A percentile compares a stretch with the other conserved stretches of the same genome.
Evolutionary conservation across 2,113 vertebrate species (phyloP).

Genomic region (Chionis minor): DNA sequence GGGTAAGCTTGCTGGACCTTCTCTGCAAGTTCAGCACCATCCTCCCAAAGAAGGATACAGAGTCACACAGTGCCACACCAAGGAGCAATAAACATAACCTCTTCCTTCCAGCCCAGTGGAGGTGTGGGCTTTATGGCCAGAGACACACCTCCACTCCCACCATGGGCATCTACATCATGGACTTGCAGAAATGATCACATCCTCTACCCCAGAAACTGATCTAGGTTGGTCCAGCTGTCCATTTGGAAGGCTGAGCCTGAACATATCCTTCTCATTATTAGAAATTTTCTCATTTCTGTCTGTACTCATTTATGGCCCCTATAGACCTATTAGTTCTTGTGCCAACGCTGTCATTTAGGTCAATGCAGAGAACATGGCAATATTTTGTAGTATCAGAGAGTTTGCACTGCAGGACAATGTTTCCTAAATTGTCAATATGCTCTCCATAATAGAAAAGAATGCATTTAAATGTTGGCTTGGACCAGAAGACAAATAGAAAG

Average conservation of each 20-base stretch:
- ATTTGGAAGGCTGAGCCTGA: neutral
- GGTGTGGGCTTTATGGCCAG: neutral
- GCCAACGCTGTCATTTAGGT: conserved; percentile 19
- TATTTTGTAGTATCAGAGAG: conserved; percentile 18
- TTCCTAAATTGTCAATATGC: conserved; percentile 49
- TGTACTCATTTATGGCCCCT: conserved; percentile 8
- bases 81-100: neutral
- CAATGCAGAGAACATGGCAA: conserved; percentile 7
- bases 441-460: conserved; percentile 31
- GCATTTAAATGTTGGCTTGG: conserved; percentile 38
- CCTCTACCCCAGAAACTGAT: neutral
- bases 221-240: neutral
- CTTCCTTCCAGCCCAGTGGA: neutral
- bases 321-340: conserved; percentile 20
- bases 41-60: neutral
- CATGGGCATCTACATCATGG: neutral
- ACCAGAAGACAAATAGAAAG: conserved; percentile 28
- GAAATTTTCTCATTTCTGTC: conserved; percentile 31
- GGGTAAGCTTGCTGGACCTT: neutral
- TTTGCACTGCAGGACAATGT: conserved; percentile 18
- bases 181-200: neutral
- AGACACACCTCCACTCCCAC: accelerated
- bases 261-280: neutral
- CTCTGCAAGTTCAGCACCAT: neutral
- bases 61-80: neutral